These are phyloP conservation scores for Callorhinus ursinus DNA, from an alignment of 2,113 vertebrate genomes.

Conservation along the genomic window DNA sequence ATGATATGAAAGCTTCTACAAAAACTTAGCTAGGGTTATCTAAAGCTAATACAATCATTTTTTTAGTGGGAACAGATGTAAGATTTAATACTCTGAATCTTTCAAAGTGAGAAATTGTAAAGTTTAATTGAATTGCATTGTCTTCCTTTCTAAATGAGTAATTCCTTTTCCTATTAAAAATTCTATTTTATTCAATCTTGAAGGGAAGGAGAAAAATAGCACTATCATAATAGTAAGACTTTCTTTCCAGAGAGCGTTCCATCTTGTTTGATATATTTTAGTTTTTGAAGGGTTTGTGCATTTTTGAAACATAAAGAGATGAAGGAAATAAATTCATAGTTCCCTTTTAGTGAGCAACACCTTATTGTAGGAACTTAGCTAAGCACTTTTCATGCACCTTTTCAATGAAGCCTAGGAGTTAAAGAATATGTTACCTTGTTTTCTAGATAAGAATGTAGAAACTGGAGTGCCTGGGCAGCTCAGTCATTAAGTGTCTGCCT, in stretches of 20 bases:
- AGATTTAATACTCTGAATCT: background rate
- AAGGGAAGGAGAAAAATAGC: background rate
- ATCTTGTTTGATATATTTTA: background rate
- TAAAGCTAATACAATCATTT: background rate
- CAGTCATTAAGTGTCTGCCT: too few relatives aligned
- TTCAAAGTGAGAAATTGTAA: constrained; percentile 1
- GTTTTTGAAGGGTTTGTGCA: background rate
- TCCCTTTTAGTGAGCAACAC: background rate
- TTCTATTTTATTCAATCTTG: background rate
- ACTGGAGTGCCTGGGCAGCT: too few relatives aligned
- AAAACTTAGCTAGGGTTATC: background rate
- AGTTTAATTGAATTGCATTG: background rate
- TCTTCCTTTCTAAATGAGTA: background rate
- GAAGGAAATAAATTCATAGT: background rate
- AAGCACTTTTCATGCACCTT: background rate
- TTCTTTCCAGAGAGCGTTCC: background rate
- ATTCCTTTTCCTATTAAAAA: constrained; percentile 33
- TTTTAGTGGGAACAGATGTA: background rate
- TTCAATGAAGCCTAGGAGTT: background rate
- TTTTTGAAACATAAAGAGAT: background rate
- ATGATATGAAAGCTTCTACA: background rate
- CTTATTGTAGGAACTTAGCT: background rate
- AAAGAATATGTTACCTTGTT: background rate
- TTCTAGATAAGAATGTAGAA: background rate
- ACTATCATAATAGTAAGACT: background rate